Base-by-base conservation (phyloP, 2,888 invertebrate genomes). In the Cataglyphis altisquamis region DNA sequence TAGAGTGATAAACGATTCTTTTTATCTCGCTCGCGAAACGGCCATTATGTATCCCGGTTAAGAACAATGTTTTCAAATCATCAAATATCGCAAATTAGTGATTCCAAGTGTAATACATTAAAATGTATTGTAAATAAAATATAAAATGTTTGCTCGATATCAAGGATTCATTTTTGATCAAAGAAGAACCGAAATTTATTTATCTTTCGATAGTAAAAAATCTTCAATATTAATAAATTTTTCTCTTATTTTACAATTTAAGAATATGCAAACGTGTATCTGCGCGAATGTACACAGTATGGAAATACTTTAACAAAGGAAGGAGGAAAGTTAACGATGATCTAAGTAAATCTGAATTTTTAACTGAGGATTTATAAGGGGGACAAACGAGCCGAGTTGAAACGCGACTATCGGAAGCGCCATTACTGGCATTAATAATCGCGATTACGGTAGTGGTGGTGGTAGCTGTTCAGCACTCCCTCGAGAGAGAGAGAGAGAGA, bases 381-480 rank as follows among this genome's bases (percentile, higher is more conserved):
- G 72, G 70, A 72, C 72, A 70, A 72, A 72, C 72, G 72, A 60
- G 72, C 21, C 57, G 57, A 57, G 39, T 41, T 67, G 68, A 68
- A 45, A 78, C 21, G 75, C 52, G 60, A 70, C 32, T 60, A 78
- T 41, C 72, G 78, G 78, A 72, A 80, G 72, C 78, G 60, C 78
- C 78, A 70, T 78, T 78, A 57, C 60, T 36, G 78, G 60, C 70
- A 80, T 80, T 80, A 80, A 80, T 80, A 80, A 80, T 80, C 72
- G 45, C 78, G 78, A 80, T 80, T 80, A 80, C 72, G 45, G 41
- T 15, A 29, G 72, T 60, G 45, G 70, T 60, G 41, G 72, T 25
- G 32, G 57, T 70, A 5, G 48, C n/a, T 12, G 29, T 68, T 68
- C n/a, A 68, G 32, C 68, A 0, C 32, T 68, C 68, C 68, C 48